phyloP scores from a whole-genome alignment of 1,140 invertebrate species.

The Polypedilum pembai region DNA sequence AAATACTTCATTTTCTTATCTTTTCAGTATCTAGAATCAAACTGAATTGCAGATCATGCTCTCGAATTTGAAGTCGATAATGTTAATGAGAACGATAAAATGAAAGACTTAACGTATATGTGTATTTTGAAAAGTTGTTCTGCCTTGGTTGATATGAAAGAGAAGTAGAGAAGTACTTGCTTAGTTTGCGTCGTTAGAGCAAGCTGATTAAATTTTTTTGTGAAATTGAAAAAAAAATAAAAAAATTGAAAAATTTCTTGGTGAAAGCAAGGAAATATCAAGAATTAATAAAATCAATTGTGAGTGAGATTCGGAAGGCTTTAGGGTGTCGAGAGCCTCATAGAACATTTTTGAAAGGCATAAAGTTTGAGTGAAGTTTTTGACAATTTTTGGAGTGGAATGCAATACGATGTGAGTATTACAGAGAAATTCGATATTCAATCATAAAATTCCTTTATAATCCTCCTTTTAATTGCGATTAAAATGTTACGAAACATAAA shows the following conservation, averaged over 20 bases:
- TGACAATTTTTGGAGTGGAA: neutral
- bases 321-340: neutral
- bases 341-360: neutral
- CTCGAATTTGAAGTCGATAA: no score
- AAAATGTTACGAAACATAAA: slow-evolving; percentile 26
- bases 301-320: slow-evolving; percentile 8
- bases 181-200: neutral
- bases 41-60: no score
- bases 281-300: slow-evolving; percentile 21
- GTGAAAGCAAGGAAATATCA: neutral
- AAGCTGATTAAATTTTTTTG: neutral
- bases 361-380: neutral
- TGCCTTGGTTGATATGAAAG: neutral
- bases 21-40: no score
- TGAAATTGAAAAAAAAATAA: slow-evolving; percentile 10
- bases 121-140: neutral
- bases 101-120: neutral
- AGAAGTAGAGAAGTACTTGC: neutral
- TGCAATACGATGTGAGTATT: slow-evolving; percentile 21
- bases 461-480: neutral
- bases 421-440: neutral
- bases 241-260: neutral
- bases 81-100: no score
- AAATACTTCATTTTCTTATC: no score
- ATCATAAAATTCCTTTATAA: slow-evolving; percentile 8